Conservation (phyloP, 2,888 invertebrate genomes). For the Papilio demoleus region DNA sequence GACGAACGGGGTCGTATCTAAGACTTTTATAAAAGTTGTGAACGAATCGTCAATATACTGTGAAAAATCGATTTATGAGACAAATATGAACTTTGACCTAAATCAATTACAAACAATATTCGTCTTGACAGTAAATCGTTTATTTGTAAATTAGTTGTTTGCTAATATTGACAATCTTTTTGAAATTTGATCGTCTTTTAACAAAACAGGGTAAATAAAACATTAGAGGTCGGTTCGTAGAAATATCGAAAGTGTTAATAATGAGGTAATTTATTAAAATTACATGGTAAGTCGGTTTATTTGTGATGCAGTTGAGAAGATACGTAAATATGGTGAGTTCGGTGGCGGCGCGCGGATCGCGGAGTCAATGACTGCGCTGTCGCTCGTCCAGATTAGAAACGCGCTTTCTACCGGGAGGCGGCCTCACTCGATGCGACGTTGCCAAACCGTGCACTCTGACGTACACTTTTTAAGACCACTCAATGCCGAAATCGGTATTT, state of each 20-base stretch:
- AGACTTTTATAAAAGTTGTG: too few relatives aligned
- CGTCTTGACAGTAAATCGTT: too few relatives aligned
- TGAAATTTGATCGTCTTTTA: too few relatives aligned
- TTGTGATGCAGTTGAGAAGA: neutral
- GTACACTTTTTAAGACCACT: constrained; percentile 15
- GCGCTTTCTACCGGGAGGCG: constrained; percentile 78
- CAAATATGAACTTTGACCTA: too few relatives aligned
- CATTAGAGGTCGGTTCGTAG: neutral
- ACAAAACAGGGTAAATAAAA: neutral
- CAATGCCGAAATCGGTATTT: neutral
- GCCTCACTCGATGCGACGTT: constrained; percentile 65
- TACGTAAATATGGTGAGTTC: constrained; percentile 36
- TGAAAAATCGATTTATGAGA: too few relatives aligned
- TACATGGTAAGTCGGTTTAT: constrained; percentile 12
- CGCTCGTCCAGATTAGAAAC: constrained; percentile 77
- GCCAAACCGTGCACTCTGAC: constrained; percentile 61
- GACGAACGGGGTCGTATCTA: too few relatives aligned
- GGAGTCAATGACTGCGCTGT: constrained; percentile 74
- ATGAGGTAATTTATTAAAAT: neutral
- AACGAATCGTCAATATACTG: too few relatives aligned
- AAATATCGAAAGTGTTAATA: neutral
- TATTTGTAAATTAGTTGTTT: too few relatives aligned
- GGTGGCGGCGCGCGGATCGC: constrained; percentile 51
- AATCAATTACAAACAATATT: too few relatives aligned
- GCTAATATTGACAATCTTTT: too few relatives aligned